A percentile compares a stretch with the other conserved stretches of the same genome.
Evolutionary conservation across 2,113 vertebrate species (phyloP).

Genomic region (Alouatta palliata): DNA sequence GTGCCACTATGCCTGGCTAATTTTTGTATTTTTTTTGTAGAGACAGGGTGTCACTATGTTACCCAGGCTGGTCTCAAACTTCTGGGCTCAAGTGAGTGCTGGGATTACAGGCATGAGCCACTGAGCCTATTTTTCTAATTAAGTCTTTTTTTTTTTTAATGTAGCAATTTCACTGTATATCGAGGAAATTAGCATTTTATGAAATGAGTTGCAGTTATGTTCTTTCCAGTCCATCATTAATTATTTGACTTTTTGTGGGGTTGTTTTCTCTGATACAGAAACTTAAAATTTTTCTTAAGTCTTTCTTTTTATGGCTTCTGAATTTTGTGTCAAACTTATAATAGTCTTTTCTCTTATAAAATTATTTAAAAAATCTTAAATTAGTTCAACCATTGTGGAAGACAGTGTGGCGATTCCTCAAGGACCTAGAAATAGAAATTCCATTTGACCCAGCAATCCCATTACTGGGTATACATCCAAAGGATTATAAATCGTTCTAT

Average conservation of each 20-base stretch:
- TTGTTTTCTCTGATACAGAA: neutral
- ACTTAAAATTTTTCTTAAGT: neutral
- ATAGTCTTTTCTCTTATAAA: neutral
- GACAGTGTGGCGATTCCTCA: too few species aligned
- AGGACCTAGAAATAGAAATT: too few species aligned
- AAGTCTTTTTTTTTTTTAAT: neutral
- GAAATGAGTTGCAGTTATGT: neutral
- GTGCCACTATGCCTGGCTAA: too few species aligned
- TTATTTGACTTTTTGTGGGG: neutral
- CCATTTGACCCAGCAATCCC: too few species aligned
- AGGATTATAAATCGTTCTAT: too few species aligned
- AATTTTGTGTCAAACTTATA: neutral
- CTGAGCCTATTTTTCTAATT: neutral
- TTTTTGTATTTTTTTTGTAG: too few species aligned
- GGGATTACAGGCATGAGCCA: too few species aligned
- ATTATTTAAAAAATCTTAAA: neutral
- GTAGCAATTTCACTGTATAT: neutral
- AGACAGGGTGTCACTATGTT: too few species aligned
- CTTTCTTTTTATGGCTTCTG: neutral
- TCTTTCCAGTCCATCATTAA: neutral
- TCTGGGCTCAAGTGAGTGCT: too few species aligned
- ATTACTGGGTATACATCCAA: too few species aligned
- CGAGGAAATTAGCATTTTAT: conserved; percentile 2
- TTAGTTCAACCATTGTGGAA: too few species aligned
- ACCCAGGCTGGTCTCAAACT: too few species aligned